Conservation (phyloP, 2,113 vertebrate species). For the Ammodytes marinus region DNA sequence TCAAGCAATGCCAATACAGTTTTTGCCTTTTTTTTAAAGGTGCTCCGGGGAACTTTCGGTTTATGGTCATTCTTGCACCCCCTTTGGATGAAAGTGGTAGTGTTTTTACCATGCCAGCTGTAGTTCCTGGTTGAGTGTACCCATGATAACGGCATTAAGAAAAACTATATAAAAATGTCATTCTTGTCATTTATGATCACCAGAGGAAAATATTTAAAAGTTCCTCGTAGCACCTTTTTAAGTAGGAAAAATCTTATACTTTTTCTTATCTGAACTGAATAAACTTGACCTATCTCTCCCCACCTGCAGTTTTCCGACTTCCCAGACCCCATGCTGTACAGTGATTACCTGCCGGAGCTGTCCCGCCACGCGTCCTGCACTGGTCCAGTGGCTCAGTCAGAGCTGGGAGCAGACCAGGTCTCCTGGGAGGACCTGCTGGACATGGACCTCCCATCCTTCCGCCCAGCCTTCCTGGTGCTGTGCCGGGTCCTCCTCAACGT, state of each 20-base stretch:
- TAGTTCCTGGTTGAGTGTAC: too few relatives aligned
- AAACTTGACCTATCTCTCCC: not conserved
- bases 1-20: not conserved
- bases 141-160: too few relatives aligned
- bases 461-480: slow-evolving; percentile 95
- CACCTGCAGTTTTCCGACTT: slow-evolving; percentile 91
- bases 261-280: not conserved
- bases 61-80: too few relatives aligned
- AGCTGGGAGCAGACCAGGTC: slow-evolving; percentile 86
- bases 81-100: too few relatives aligned
- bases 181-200: too few relatives aligned
- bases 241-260: too few relatives aligned
- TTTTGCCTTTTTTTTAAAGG: not conserved
- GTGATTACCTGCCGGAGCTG: slow-evolving; percentile 93
- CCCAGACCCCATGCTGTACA: slow-evolving; percentile 93
- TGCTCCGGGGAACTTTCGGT: too few relatives aligned
- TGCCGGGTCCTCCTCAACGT: slow-evolving; percentile 97
- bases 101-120: too few relatives aligned
- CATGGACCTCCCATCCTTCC: slow-evolving; percentile 97
- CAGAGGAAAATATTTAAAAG: too few relatives aligned
- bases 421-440: slow-evolving; percentile 92
- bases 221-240: too few relatives aligned
- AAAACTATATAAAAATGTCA: too few relatives aligned
- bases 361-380: slow-evolving; percentile 85
- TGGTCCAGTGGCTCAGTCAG: slow-evolving; percentile 78